Conservation (phyloP, 2,888 invertebrate genomes). For the Dermolepida albohirtum region DNA sequence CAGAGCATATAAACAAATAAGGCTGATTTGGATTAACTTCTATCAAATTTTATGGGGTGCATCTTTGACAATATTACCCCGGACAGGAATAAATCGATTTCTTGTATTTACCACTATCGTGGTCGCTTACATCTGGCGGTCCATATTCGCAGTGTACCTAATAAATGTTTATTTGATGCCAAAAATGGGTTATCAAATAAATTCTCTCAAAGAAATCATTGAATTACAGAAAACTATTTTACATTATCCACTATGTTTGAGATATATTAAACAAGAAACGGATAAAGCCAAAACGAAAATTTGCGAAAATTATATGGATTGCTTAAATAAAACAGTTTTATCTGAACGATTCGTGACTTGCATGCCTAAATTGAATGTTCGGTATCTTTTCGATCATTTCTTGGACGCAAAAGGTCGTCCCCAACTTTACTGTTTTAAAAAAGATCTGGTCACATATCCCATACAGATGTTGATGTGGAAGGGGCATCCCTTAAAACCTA, state of each 20-base stretch:
- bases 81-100: slow-evolving; percentile 47
- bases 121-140: slow-evolving; percentile 52
- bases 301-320: slow-evolving; percentile 50
- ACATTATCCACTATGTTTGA: slow-evolving; percentile 46
- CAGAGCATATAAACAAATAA: slow-evolving; percentile 6
- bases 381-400: slow-evolving; percentile 53
- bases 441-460: slow-evolving; percentile 56
- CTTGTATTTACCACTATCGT: slow-evolving; percentile 52
- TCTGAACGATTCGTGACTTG: slow-evolving; percentile 52
- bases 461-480: slow-evolving; percentile 58
- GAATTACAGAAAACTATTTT: slow-evolving; percentile 51
- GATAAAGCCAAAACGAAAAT: slow-evolving; percentile 40
- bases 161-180: slow-evolving; percentile 54
- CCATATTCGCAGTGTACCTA: slow-evolving; percentile 53
- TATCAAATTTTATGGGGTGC: slow-evolving; percentile 50
- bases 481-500: slow-evolving; percentile 56
- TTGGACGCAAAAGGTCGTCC: slow-evolving; percentile 50
- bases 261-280: slow-evolving; percentile 49
- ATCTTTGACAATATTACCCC: slow-evolving; percentile 51
- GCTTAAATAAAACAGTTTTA: slow-evolving; percentile 51
- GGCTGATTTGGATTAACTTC: slow-evolving; percentile 11
- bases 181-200: slow-evolving; percentile 53
- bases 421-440: slow-evolving; percentile 52
- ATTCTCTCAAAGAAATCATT: slow-evolving; percentile 51
- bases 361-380: slow-evolving; percentile 54